Base-by-base conservation (phyloP, 2,888 invertebrate species). In the Callyntrura guangdongensis region DNA sequence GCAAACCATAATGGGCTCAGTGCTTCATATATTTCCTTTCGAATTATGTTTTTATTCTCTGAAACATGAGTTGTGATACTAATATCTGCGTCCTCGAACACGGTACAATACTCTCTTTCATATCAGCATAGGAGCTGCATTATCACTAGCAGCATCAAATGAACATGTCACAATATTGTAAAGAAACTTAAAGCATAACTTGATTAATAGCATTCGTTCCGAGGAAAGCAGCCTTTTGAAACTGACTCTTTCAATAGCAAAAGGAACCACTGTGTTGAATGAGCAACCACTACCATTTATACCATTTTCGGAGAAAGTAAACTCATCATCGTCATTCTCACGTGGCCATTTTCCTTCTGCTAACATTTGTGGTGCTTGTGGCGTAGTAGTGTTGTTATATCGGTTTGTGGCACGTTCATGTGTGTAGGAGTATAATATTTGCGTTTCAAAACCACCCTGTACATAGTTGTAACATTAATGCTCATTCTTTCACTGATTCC, bases 151-250 rank as follows among this genome's bases (percentile, higher is more conserved):
- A 82, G 59, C 84, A 89, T 89, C 89, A 81, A 90, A 90, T 90
- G 90, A 90, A 53, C 85, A 90, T 90, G 90, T 90, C 90, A 90
- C 85, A 81, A 56, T 79, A 20, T 89, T 79, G 85, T 79, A 81
- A 67, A 90, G 77, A 87, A 77, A 84, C 89, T 89, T 85, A 45
- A 90, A 90, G 85, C 81, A 90, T 85, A 85, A 67, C 59, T 81
- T 90, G 90, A 90, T 90, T 90, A 90, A 90, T 90, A 90, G 90
- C 90, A 89, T 84, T 89, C 89, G 83, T 77, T 89, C 64, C 45
- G 36, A 3, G n/a, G 77, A 49, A 53, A 12, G 49, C 77, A 47
- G 49, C 64, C 79, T 86, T 47, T 82, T 49, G 53, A 64, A 49
- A 59, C 14, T 84, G 49, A 53, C 69, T 79, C 36, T 36, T 87